Evolutionary conservation across 1,140 invertebrate species (phyloP).

Genomic region (Galendromus occidentalis): DNA sequence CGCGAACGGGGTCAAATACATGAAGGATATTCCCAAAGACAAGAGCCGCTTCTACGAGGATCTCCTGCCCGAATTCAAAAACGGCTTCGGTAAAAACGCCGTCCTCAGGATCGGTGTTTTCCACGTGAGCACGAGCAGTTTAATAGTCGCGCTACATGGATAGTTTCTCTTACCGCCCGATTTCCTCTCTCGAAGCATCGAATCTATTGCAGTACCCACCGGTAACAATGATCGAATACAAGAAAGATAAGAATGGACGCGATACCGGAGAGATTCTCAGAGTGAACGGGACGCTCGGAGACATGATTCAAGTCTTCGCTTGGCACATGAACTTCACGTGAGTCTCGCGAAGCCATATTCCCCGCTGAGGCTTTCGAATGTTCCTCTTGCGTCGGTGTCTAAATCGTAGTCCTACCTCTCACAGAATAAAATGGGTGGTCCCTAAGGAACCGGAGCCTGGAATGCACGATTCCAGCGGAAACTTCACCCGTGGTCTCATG

Average conservation of each 20-base stretch:
- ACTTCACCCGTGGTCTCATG: neutral
- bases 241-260: neutral
- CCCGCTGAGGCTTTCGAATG: no score
- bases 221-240: neutral
- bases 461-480: neutral
- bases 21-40: neutral
- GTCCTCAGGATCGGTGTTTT: neutral
- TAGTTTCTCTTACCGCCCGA: no score
- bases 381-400: no score
- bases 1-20: neutral
- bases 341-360: no score
- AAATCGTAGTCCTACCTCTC: no score
- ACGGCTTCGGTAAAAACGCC: neutral
- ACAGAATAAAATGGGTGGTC: neutral
- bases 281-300: neutral
- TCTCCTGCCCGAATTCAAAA: neutral
- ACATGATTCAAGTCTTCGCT: constrained; percentile 4
- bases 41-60: neutral
- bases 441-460: neutral
- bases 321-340: constrained; percentile 1
- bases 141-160: no score
- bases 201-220: neutral
- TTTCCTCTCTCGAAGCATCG: no score
- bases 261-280: neutral
- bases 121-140: neutral